phyloP scores from a whole-genome alignment of 2,113 vertebrate genomes.

The Melanerpes aurifrons region DNA sequence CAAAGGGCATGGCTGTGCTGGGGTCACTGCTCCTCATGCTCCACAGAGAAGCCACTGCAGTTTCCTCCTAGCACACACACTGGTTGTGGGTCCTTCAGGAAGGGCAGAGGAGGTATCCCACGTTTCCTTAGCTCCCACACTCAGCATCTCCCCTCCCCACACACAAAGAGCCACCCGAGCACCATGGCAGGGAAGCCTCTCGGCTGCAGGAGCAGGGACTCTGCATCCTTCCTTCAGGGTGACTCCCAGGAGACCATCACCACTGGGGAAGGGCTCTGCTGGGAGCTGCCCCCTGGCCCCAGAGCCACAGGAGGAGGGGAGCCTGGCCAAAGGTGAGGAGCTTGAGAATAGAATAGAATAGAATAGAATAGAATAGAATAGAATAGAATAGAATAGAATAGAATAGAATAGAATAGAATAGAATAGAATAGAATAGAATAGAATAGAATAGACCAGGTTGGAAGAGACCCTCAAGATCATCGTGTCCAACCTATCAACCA shows the following conservation, averaged over 20 bases:
- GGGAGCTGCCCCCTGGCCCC: rapidly evolving
- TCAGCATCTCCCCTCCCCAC: background rate
- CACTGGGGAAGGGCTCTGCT: rapidly evolving
- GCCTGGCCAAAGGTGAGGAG: background rate
- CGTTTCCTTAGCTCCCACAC: rapidly evolving
- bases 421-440: no score
- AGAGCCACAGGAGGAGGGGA: background rate
- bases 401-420: no score
- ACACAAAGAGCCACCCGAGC: rapidly evolving
- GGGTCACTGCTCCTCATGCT: background rate
- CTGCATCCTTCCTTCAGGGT: background rate
- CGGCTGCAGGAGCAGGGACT: background rate
- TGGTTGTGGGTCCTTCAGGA: background rate
- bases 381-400: no score
- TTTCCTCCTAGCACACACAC: background rate
- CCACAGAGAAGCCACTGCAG: background rate
- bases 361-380: no score
- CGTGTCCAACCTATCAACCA: no score
- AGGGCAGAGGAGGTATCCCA: background rate
- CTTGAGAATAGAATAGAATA: background rate
- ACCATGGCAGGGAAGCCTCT: background rate
- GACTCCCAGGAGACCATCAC: background rate
- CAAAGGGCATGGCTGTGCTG: rapidly evolving
- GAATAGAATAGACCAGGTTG: no score
- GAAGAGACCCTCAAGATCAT: no score